Conservation (phyloP, 2,797 vertebrate genomes). For the Betta splendens region DNA sequence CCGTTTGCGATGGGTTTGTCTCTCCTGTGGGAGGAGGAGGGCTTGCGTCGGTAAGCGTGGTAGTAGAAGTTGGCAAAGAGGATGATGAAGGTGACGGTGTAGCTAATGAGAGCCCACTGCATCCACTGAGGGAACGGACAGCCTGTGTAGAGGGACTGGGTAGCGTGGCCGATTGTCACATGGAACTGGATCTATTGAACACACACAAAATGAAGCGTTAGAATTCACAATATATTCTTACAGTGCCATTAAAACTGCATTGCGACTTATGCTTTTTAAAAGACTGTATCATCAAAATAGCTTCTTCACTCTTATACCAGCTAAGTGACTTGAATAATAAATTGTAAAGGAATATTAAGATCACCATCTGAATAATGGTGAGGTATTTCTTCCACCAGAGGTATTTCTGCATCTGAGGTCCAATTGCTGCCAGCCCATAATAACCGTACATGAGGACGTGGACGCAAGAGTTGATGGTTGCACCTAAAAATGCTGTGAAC, state of each 20-base stretch:
- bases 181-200: conserved; percentile 94
- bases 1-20: conserved; percentile 85
- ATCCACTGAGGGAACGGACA: conserved; percentile 98
- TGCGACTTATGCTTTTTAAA: too few species aligned
- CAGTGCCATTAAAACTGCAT: too few species aligned
- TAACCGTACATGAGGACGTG: conserved; percentile 98
- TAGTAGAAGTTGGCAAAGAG: conserved; percentile 99
- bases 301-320: too few species aligned
- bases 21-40: conserved; percentile 80
- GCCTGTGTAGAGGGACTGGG: conserved; percentile 94
- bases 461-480: conserved; percentile 95
- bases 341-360: background rate
- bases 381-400: conserved; percentile 99
- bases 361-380: conserved; percentile 96
- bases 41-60: conserved; percentile 91
- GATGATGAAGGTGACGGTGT: conserved; percentile 95
- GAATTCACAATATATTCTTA: too few species aligned
- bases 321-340: too few species aligned
- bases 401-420: conserved; percentile 96
- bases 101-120: conserved; percentile 97
- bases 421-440: conserved; percentile 94
- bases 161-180: conserved; percentile 94
- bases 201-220: too few species aligned
- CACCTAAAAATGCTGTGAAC: conserved; percentile 92
- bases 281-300: too few species aligned